These are phyloP conservation scores for Plagodis pulveraria DNA, from an alignment of 2,888 invertebrate genomes.

Conservation along the genomic window DNA sequence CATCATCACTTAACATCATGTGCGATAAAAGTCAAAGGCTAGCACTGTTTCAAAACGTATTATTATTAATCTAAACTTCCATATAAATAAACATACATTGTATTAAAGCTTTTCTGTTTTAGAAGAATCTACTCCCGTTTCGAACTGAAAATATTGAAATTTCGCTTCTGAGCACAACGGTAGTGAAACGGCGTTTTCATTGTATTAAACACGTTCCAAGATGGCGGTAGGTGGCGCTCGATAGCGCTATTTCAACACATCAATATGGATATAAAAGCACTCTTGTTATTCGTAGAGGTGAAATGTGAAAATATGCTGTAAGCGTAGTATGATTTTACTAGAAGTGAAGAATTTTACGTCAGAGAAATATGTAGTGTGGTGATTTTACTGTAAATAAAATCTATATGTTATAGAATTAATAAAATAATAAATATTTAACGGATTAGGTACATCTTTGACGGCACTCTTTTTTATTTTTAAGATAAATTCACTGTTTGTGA, in stretches of 20 bases:
- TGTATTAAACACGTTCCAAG: conserved; percentile 19
- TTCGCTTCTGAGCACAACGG: conserved; percentile 3
- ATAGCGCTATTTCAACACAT: neutral
- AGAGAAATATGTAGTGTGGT: too few species aligned
- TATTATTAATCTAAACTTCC: neutral
- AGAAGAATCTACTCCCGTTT: neutral
- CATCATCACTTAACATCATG: too few species aligned
- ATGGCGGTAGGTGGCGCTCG: conserved; percentile 3
- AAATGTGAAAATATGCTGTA: conserved; percentile 1
- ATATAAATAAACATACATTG: neutral
- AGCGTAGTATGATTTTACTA: neutral
- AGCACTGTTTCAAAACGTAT: neutral
- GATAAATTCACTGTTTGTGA: too few species aligned
- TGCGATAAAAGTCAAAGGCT: too few species aligned
- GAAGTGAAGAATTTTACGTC: too few species aligned
- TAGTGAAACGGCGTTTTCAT: conserved; percentile 10
- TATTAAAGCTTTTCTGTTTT: neutral
- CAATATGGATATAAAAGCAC: conserved; percentile 5
- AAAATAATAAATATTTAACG: too few species aligned
- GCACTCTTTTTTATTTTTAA: too few species aligned
- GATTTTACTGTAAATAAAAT: too few species aligned
- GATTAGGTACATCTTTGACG: too few species aligned
- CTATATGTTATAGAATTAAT: too few species aligned
- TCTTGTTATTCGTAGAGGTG: neutral
- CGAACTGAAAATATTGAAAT: conserved; percentile 4